These are phyloP conservation scores for Drosophila seclusa DNA, from an alignment of 2,888 invertebrate genomes.

Conservation along the genomic window DNA sequence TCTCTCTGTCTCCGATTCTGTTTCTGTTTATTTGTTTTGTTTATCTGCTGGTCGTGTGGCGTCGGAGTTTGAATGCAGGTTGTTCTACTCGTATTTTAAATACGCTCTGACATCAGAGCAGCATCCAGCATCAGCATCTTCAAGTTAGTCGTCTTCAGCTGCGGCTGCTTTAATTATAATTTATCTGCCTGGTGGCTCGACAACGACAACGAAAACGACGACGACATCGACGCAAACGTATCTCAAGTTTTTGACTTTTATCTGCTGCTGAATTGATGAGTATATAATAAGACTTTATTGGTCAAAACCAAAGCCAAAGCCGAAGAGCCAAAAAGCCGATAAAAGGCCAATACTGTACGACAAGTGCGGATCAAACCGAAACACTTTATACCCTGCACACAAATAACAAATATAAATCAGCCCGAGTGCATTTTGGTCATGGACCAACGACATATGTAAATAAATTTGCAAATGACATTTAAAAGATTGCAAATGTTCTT, in stretches of 20 bases:
- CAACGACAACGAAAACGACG: constrained; percentile 25
- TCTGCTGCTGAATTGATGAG: constrained; percentile 82
- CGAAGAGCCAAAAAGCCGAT: constrained; percentile 52
- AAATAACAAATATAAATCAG: background rate
- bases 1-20: constrained; percentile 62
- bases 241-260: constrained; percentile 82
- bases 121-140: constrained; percentile 38
- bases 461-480: background rate
- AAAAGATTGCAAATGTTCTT: background rate
- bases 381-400: constrained; percentile 39
- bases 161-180: constrained; percentile 81
- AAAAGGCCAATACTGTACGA: constrained; percentile 39
- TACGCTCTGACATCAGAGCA: constrained; percentile 81
- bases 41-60: constrained; percentile 76
- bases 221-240: constrained; percentile 69
- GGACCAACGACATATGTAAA: background rate
- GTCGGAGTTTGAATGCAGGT: constrained; percentile 77
- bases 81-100: constrained; percentile 82
- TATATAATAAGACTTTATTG: constrained; percentile 82
- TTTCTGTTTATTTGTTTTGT: constrained; percentile 78
- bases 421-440: background rate
- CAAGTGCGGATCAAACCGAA: constrained; percentile 22
- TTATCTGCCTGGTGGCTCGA: constrained; percentile 77
- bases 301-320: constrained; percentile 68
- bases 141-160: constrained; percentile 56